phyloP scores from a whole-genome alignment of 2,113 vertebrate genomes.

The Varanus komodoensis region DNA sequence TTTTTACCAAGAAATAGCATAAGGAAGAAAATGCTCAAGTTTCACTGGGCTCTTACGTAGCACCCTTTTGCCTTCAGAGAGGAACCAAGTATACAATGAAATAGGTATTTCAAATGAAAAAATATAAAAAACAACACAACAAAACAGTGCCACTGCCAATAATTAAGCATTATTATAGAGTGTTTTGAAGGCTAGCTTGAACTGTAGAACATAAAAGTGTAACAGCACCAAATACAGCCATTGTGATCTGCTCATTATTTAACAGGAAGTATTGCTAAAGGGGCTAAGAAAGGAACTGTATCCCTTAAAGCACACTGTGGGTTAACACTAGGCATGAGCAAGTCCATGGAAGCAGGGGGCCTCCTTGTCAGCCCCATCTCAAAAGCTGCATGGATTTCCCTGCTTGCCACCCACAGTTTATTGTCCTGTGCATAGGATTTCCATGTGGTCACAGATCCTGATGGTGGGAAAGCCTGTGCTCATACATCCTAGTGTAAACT shows the following conservation, averaged over 20 bases:
- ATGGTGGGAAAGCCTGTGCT: background rate
- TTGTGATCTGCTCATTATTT: background rate
- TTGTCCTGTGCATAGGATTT: no score
- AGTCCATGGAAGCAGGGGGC: background rate
- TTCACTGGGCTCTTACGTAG: background rate
- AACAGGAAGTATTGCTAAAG: background rate
- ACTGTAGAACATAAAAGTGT: constrained; percentile 1
- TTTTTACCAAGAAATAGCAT: constrained; percentile 71
- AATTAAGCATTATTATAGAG: background rate
- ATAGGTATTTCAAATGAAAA: background rate
- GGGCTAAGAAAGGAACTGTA: background rate
- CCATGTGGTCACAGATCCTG: background rate
- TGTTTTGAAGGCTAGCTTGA: background rate
- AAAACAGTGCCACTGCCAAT: background rate
- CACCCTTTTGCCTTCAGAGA: background rate
- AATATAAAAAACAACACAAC: background rate
- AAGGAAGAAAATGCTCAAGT: background rate
- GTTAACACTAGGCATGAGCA: no score
- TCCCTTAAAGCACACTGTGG: background rate
- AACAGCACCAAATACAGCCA: background rate
- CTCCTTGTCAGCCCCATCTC: no score
- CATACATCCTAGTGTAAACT: background rate
- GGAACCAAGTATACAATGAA: background rate
- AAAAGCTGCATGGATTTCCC: no score
- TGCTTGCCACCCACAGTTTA: no score